phyloP scores from a whole-genome alignment of 23 tunicate genomes.

The Aplidium turbinatum region DNA sequence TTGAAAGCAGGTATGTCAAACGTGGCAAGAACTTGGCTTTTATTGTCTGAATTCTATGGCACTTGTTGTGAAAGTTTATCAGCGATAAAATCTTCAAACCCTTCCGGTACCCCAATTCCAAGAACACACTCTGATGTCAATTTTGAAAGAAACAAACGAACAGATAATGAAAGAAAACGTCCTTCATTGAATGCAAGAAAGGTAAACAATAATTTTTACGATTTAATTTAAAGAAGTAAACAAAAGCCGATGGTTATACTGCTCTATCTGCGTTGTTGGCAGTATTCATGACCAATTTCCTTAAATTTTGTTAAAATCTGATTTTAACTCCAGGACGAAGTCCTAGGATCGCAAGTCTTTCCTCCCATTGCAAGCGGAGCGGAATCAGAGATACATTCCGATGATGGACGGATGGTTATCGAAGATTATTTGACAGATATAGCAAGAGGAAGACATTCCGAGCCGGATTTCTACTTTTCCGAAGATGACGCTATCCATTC shows the following conservation, averaged over 20 bases:
- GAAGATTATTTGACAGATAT: conserved; percentile 84
- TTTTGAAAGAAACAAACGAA: conserved; percentile 1
- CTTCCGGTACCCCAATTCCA: not conserved
- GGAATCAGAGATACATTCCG: conserved; percentile 74
- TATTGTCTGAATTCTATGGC: conserved; percentile 41
- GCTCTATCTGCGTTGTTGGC: too few species aligned
- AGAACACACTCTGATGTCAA: conserved; percentile 35
- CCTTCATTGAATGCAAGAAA: conserved; percentile 20
- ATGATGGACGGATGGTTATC: conserved; percentile 41
- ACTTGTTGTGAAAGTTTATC: not conserved
- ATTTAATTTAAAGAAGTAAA: not conserved
- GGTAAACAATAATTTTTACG: conserved; percentile 3
- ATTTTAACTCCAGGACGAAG: conserved; percentile 29
- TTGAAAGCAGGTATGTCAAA: conserved; percentile 24
- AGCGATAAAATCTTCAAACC: not conserved
- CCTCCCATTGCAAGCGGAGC: conserved; percentile 31
- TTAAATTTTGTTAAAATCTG: too few species aligned
- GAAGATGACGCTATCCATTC: conserved; percentile 45
- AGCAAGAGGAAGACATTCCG: conserved; percentile 73
- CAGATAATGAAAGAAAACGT: conserved; percentile 24
- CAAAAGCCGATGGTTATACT: not conserved
- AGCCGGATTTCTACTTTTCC: conserved; percentile 61
- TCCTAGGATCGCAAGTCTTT: conserved; percentile 30
- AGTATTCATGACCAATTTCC: too few species aligned
- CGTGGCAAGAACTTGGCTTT: conserved; percentile 48